phyloP scores from a whole-genome alignment of 2,113 vertebrate genomes.

The Antennarius striatus region DNA sequence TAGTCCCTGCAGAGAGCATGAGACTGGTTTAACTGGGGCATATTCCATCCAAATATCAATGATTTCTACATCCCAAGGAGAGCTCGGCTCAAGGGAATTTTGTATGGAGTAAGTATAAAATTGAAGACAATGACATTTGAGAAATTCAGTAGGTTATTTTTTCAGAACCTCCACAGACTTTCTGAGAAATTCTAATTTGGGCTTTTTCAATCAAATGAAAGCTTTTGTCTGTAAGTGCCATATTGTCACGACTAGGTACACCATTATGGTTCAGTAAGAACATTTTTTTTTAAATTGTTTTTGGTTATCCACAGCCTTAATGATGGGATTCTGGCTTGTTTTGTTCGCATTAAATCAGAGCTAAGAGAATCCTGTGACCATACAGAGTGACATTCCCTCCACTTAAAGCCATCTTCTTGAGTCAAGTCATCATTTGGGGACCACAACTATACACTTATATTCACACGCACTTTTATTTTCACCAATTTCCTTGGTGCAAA shows the following conservation, averaged over 20 bases:
- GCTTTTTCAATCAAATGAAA: slow-evolving; percentile 18
- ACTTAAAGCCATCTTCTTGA: not conserved
- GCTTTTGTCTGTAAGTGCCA: slow-evolving; percentile 9
- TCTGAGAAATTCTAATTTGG: too few relatives aligned
- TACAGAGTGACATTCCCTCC: not conserved
- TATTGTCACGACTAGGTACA: slow-evolving; percentile 16
- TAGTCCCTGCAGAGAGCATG: not conserved
- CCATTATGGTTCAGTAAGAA: slow-evolving; percentile 9
- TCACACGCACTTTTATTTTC: too few relatives aligned
- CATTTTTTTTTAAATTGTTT: slow-evolving; percentile 8
- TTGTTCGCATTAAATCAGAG: slow-evolving; percentile 10
- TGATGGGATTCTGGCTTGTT: slow-evolving; percentile 6
- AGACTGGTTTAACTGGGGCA: not conserved
- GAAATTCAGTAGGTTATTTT: too few relatives aligned
- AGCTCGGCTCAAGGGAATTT: too few relatives aligned
- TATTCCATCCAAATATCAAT: not conserved
- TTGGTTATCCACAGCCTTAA: not conserved
- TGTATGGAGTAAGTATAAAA: too few relatives aligned
- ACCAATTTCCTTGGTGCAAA: too few relatives aligned
- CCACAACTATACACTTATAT: too few relatives aligned
- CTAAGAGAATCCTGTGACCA: not conserved
- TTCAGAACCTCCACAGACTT: too few relatives aligned
- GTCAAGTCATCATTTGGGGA: not conserved
- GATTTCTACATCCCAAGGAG: not conserved
- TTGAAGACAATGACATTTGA: too few relatives aligned